Evolutionary conservation across 2,113 vertebrate genomes (phyloP), one percentile per base, ranked within the genome.

Genomic region (Siniperca knerii): DNA sequence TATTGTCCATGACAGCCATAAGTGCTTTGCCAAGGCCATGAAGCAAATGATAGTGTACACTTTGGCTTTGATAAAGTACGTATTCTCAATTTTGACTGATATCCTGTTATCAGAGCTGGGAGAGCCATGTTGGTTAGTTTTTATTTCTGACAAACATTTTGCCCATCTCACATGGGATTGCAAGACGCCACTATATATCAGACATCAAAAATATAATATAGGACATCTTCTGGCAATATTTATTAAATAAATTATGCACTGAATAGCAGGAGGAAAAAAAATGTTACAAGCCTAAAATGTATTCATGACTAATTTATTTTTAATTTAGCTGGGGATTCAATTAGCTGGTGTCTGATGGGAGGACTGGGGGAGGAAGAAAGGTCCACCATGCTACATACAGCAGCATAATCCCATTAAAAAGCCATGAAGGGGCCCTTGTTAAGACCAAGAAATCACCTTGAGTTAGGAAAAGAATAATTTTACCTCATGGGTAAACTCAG

Each of bases 341-440:
- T 95, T 95, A 81, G 87, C 87, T 87, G 81, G 68, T 82, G 86
- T 84, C 87, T 77, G 62, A 93, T 83, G 90, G 92, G 92, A 93
- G 90, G 81, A 55, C 65, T 77, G 85, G 79, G 87, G 84, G 82
- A 86, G 90, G 84, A 85, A 77, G 81, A 79, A 58, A 81, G 68
- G 80, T 88, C 90, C 78, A 77, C 78, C 78, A 82, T 79, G 80
- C 73, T 85, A 90, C 81, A 88, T 79, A 87, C 87, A 85, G 89
- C 88, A 80, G 74, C 87, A 78, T 93, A 94, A 94, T 94, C 90
- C 84, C 82, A 91, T 94, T 93, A 91, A 90, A 91, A 91, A 79
- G 61, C 89, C 90, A 93, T 93, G 92, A 92, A 93, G 87, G 91
- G 86, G 83, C 84, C 86, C 87, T 91, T 87, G 85, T 92, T 92